A percentile compares a stretch with the other conserved stretches of the same genome.
phyloP scores from a whole-genome alignment of 2,113 vertebrate genomes.

The Carettochelys insculpta region DNA sequence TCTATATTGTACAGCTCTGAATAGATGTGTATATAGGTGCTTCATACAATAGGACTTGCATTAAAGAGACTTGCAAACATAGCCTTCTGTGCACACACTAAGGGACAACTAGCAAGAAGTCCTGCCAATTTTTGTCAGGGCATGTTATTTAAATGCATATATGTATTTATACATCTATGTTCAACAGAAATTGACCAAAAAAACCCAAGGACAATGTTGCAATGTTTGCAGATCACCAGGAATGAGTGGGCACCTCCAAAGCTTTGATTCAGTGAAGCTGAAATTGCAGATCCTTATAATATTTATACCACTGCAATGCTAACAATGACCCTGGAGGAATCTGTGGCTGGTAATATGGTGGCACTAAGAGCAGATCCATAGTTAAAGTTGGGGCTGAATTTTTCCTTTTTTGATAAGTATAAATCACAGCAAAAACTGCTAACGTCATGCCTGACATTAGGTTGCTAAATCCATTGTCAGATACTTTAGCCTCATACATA shows the following conservation, averaged over 20 bases:
- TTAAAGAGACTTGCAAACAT: neutral
- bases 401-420: conserved; percentile 36
- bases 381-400: conserved; percentile 13
- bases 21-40: neutral
- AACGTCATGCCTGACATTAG: conserved; percentile 41
- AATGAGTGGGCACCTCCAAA: neutral
- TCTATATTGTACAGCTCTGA: neutral
- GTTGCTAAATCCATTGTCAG: conserved; percentile 54
- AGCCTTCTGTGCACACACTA: neutral
- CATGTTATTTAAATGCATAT: neutral
- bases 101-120: neutral
- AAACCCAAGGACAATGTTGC: neutral
- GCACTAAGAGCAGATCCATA: conserved; percentile 4
- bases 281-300: conserved; percentile 38
- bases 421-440: neutral
- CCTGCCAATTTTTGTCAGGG: neutral
- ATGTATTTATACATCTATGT: neutral
- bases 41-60: neutral
- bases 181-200: neutral
- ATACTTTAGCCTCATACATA: neutral
- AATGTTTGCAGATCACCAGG: neutral
- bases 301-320: conserved; percentile 43
- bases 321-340: conserved; percentile 49
- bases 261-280: neutral
- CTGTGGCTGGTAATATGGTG: conserved; percentile 16